Conservation (phyloP, 2,888 invertebrate species). For the Timandra comae region DNA sequence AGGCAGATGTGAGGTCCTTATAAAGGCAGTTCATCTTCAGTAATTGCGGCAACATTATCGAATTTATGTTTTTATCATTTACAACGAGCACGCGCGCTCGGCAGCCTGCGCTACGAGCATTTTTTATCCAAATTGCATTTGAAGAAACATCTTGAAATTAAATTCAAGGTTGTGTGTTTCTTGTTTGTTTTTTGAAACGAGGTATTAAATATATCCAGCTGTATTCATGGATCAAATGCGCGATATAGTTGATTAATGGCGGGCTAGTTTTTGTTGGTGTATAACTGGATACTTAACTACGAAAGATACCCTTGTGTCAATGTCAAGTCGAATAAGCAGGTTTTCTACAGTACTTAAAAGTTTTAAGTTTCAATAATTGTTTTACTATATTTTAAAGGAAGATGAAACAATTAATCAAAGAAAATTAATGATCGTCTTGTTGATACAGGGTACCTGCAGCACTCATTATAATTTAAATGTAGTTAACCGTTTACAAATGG, state of each 20-base stretch:
- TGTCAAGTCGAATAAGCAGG: background rate
- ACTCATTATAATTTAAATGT: slow-evolving; percentile 7
- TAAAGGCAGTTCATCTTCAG: slow-evolving; percentile 12
- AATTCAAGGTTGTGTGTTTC: slow-evolving; percentile 17
- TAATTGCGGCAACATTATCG: slow-evolving; percentile 21
- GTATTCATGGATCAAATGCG: slow-evolving; percentile 11
- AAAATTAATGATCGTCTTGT: slow-evolving; percentile 5
- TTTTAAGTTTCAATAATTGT: no score
- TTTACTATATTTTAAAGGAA: no score
- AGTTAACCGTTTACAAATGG: background rate
- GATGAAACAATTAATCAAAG: slow-evolving; percentile 7
- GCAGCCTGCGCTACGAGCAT: slow-evolving; percentile 6
- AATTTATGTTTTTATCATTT: slow-evolving; percentile 28
- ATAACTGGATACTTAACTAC: no score
- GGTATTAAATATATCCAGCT: slow-evolving; percentile 13
- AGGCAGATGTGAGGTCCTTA: slow-evolving; percentile 20
- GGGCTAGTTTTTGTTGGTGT: slow-evolving; percentile 2
- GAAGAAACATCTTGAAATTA: slow-evolving; percentile 28
- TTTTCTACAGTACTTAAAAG: no score
- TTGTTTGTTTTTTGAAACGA: slow-evolving; percentile 17
- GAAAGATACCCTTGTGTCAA: background rate
- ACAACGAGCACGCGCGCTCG: slow-evolving; percentile 27
- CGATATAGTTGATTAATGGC: slow-evolving; percentile 3
- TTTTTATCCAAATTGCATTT: slow-evolving; percentile 24
- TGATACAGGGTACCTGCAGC: slow-evolving; percentile 5